phyloP scores from a whole-genome alignment of 2,888 invertebrate genomes.

The Syrphus vitripennis region DNA sequence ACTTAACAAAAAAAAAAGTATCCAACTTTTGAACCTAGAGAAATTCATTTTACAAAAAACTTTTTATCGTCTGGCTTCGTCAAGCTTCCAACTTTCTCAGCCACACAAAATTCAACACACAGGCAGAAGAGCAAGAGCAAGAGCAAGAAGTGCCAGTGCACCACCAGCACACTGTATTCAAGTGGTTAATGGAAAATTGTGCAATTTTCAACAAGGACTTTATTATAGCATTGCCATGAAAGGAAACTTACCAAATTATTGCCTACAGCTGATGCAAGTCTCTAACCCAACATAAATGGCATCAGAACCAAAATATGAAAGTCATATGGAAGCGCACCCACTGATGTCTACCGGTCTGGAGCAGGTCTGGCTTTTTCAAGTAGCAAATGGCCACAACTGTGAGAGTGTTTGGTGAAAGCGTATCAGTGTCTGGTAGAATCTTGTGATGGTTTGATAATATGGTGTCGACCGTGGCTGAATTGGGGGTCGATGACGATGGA shows the following conservation, averaged over 20 bases:
- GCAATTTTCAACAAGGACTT: slow-evolving; percentile 70
- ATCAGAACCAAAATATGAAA: slow-evolving; percentile 8
- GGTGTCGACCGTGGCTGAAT: background rate
- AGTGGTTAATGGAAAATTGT: slow-evolving; percentile 71
- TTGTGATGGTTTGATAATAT: slow-evolving; percentile 24
- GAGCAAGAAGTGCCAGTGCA: background rate
- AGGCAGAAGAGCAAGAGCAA: background rate
- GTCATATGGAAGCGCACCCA: background rate
- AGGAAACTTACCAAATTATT: slow-evolving; percentile 66
- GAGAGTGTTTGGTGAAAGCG: slow-evolving; percentile 31
- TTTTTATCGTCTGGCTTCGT: slow-evolving; percentile 19
- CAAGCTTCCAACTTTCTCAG: slow-evolving; percentile 40
- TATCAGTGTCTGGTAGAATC: slow-evolving; percentile 48
- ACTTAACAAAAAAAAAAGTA: background rate
- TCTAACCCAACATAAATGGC: slow-evolving; percentile 16
- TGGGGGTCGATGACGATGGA: background rate
- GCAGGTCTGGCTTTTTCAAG: slow-evolving; percentile 22
- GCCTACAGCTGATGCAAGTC: slow-evolving; percentile 66
- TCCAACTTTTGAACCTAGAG: background rate
- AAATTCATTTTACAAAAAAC: background rate
- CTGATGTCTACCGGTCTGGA: background rate
- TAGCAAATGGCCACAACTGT: slow-evolving; percentile 52
- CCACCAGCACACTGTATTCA: slow-evolving; percentile 25
- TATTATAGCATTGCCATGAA: slow-evolving; percentile 51
- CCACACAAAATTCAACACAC: background rate